phyloP scores from a whole-genome alignment of 1,140 invertebrate genomes.

The Aradophagus sp. region DNA sequence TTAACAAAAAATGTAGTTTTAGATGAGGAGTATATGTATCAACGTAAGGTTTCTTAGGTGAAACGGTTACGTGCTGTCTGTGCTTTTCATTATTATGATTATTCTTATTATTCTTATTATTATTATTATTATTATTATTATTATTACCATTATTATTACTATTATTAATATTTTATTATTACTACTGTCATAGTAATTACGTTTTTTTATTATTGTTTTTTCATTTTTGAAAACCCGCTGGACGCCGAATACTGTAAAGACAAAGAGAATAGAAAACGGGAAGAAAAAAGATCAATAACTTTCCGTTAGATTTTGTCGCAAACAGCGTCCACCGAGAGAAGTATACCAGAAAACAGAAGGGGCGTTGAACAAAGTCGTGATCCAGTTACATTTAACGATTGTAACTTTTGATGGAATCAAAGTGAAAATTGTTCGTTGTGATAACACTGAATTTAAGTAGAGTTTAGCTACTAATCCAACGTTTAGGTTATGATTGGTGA shows the following conservation, averaged over 20 bases:
- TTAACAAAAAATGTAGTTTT: slow-evolving; percentile 18
- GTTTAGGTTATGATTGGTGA: slow-evolving; percentile 43
- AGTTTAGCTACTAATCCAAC: slow-evolving; percentile 55
- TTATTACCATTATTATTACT: slow-evolving; percentile 5
- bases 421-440: slow-evolving; percentile 72
- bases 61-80: slow-evolving; percentile 35
- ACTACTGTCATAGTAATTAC: slow-evolving; percentile 2
- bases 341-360: slow-evolving; percentile 33
- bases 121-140: slow-evolving; percentile 22
- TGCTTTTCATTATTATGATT: slow-evolving; percentile 40
- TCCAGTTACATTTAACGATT: slow-evolving; percentile 64
- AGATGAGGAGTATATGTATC: slow-evolving; percentile 25
- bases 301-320: slow-evolving; percentile 9
- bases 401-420: slow-evolving; percentile 67
- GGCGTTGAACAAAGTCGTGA: slow-evolving; percentile 58
- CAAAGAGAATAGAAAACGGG: too few relatives aligned
- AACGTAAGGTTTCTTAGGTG: slow-evolving; percentile 41
- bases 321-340: slow-evolving; percentile 18
- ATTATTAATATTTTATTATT: slow-evolving; percentile 10
- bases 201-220: slow-evolving; percentile 6
- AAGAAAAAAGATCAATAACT: too few relatives aligned
- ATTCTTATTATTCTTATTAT: too few relatives aligned
- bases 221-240: slow-evolving; percentile 7
- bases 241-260: slow-evolving; percentile 2
- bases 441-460: slow-evolving; percentile 67